These are phyloP conservation scores for Tachyglossus aculeatus DNA, from an alignment of 2,797 vertebrate species.

Conservation along the genomic window DNA sequence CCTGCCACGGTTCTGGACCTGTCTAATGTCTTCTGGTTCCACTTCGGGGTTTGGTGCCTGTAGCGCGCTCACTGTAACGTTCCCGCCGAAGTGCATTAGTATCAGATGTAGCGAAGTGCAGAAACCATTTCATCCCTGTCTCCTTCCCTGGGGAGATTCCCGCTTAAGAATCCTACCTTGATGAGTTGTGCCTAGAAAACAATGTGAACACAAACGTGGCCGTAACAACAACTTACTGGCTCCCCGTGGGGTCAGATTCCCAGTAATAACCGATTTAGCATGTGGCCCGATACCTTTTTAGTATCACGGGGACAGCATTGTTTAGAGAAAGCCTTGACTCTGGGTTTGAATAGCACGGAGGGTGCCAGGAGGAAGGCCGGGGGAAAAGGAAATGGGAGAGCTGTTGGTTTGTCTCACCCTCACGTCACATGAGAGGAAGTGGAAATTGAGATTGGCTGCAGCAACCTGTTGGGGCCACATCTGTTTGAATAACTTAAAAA, in stretches of 20 bases:
- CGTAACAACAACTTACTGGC: slow-evolving; percentile 51
- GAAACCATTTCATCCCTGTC: slow-evolving; percentile 35
- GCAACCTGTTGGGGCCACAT: slow-evolving; percentile 51
- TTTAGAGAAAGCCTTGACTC: slow-evolving; percentile 77
- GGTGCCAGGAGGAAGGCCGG: slow-evolving; percentile 81
- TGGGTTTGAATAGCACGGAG: slow-evolving; percentile 70
- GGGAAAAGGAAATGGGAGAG: slow-evolving; percentile 78
- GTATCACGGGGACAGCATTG: slow-evolving; percentile 77
- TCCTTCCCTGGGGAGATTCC: slow-evolving; percentile 42
- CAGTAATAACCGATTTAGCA: slow-evolving; percentile 79
- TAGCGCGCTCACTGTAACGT: slow-evolving; percentile 18
- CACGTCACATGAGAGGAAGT: slow-evolving; percentile 79
- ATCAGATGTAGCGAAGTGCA: slow-evolving; percentile 31
- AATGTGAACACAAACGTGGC: slow-evolving; percentile 61
- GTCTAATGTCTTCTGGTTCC: slow-evolving; percentile 32
- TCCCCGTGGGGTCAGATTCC: slow-evolving; percentile 73
- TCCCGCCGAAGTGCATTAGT: slow-evolving; percentile 27
- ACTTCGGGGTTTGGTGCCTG: slow-evolving; percentile 14
- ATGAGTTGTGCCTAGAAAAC: slow-evolving; percentile 68
- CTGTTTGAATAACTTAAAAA: slow-evolving; percentile 46
- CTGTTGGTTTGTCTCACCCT: slow-evolving; percentile 74
- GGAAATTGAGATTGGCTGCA: slow-evolving; percentile 59
- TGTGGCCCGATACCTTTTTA: slow-evolving; percentile 75
- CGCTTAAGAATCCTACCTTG: slow-evolving; percentile 50
- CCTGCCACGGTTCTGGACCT: slow-evolving; percentile 26